Conservation (phyloP, 2,797 vertebrate species). For the Tachyglossus aculeatus region DNA sequence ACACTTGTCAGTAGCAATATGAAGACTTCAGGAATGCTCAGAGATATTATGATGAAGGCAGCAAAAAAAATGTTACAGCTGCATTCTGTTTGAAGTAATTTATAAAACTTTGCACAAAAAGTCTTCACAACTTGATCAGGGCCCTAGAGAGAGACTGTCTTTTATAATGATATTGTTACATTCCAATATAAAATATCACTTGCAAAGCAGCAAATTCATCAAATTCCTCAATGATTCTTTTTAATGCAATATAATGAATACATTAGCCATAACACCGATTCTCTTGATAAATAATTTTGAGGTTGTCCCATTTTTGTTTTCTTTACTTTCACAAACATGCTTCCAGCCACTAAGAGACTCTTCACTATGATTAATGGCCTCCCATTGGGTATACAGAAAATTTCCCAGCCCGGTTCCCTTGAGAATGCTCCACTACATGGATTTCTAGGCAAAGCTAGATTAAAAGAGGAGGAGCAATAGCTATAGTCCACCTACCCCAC, state of each 20-base stretch:
- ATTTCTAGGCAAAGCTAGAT: slow-evolving; percentile 82
- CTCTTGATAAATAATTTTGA: slow-evolving; percentile 74
- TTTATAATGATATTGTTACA: slow-evolving; percentile 3
- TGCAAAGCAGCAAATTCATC: slow-evolving; percentile 28
- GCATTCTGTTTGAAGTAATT: slow-evolving; percentile 11
- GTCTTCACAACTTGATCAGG: not conserved
- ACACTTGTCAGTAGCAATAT: not conserved
- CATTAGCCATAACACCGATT: slow-evolving; percentile 72
- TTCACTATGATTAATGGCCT: slow-evolving; percentile 80
- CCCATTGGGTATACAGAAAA: slow-evolving; percentile 79
- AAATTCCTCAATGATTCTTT: slow-evolving; percentile 5
- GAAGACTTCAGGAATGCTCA: not conserved
- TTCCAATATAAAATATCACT: slow-evolving; percentile 24
- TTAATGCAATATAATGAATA: slow-evolving; percentile 70
- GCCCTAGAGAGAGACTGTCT: not conserved
- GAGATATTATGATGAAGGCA: not conserved
- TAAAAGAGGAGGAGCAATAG: slow-evolving; percentile 81
- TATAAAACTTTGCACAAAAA: not conserved
- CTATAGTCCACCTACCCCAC: slow-evolving; percentile 75
- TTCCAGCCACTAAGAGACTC: slow-evolving; percentile 69
- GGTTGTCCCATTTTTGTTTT: slow-evolving; percentile 78
- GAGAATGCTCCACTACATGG: slow-evolving; percentile 76
- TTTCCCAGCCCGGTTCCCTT: slow-evolving; percentile 79
- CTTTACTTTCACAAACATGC: slow-evolving; percentile 76
- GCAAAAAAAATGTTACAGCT: not conserved